Base-by-base conservation (phyloP, 2,888 invertebrate genomes). In the Lucinisca nassula region DNA sequence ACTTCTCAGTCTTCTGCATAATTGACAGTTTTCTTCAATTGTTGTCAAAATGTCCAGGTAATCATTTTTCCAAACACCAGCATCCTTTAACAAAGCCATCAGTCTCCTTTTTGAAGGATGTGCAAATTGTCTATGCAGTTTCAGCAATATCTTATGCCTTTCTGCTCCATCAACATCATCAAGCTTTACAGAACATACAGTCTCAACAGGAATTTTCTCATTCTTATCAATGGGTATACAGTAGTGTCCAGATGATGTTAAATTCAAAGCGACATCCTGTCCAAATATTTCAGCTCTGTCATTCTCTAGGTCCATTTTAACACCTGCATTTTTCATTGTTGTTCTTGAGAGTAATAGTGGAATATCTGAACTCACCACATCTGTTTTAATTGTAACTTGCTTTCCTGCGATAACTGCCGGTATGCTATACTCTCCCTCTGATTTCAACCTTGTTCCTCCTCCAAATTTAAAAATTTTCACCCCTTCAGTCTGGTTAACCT, bases 251-350 rank as follows among this genome's bases (percentile, higher is more conserved):
- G 79, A 79, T 14, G 70, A 40, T 10, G 79, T 79, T 37, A 79
- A 17, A 55, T 75, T 75, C 49, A 81, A 38, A 8, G 55, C 32
- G 14, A 81, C 55, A 58, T 85, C 73, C 51, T 87, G 72, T 12
- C 82, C 85, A 40, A 85, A 24, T 17, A 85, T 81, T 3, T 14
- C 32, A 1, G 89, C 87, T 17, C 85, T 85, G 40, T 85, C 89
- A 88, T 85, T 87, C 45, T 85, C 78, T 27, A 88, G 51, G 40
- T 87, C 80, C 74, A 78, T 72, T 79, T 83, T 90, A 14, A 90
- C 74, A 8, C 75, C 79, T n/a, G 84, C 88, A 45, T 8, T 51
- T 45, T 82, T 87, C 83, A 90, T 85, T 8, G 83, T 81, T n/a
- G 78, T 21, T 35, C 87, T 77, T 76, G 76, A 55, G 8, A 82